Conservation (phyloP, 2,888 invertebrate species). For the Keiferia lycopersicella region DNA sequence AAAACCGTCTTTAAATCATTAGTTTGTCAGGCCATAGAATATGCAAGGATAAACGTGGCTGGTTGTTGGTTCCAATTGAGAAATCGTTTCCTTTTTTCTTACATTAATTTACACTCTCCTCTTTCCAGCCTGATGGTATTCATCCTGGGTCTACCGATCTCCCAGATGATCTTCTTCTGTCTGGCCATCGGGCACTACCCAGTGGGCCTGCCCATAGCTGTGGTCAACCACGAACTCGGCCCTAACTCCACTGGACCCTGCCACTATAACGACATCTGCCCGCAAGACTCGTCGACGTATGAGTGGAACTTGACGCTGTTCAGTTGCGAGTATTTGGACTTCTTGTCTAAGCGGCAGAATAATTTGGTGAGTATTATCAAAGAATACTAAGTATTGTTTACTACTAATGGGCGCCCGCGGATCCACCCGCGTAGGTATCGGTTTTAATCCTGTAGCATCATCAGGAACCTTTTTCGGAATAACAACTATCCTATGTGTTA, state of each 20-base stretch:
- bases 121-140: conserved; percentile 87
- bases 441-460: no score
- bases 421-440: no score
- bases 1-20: no score
- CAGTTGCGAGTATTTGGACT: conserved; percentile 89
- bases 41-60: no score
- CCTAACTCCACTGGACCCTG: conserved; percentile 72
- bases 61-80: no score
- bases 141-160: conserved; percentile 91
- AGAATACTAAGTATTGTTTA: no score
- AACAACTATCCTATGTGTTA: no score
- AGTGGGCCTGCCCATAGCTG: conserved; percentile 86
- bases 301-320: conserved; percentile 83
- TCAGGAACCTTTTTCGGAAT: no score
- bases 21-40: no score
- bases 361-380: conserved; percentile 80
- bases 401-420: no score
- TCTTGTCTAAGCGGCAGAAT: conserved; percentile 84
- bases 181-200: conserved; percentile 94
- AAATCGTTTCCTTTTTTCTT: no score
- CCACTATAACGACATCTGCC: conserved; percentile 79
- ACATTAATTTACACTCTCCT: not conserved
- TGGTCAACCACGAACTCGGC: conserved; percentile 89
- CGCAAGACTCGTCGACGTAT: conserved; percentile 58
- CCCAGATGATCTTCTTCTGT: conserved; percentile 94